Percentiles rank a stretch among this genome's conserved stretches.
Conservation (phyloP, 1,140 invertebrate species). For the Drosophila mojavensis region DNA sequence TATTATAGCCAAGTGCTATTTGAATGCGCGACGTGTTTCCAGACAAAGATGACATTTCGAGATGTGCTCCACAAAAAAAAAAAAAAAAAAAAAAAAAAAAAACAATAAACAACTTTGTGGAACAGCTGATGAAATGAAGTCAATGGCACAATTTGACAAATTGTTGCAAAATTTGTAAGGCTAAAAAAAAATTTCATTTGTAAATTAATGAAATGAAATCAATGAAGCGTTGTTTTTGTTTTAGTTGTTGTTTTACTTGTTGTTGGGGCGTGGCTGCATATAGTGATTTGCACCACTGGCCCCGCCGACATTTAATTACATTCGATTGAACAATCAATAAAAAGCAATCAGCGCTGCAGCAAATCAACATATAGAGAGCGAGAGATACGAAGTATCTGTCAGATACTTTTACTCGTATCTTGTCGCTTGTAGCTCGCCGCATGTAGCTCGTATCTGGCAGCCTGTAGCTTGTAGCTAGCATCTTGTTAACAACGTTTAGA, state of each 20-base stretch:
- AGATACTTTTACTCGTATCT: conserved; percentile 58
- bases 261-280: conserved; percentile 34
- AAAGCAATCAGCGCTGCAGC: conserved; percentile 60
- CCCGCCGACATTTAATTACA: conserved; percentile 68
- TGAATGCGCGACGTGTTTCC: conserved; percentile 55
- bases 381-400: conserved; percentile 22
- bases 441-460: background rate
- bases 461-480: conserved; percentile 6
- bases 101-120: conserved; percentile 24
- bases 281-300: conserved; percentile 65
- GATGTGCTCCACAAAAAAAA: conserved; percentile 31
- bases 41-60: background rate
- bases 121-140: conserved; percentile 15
- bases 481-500: conserved; percentile 37
- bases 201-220: conserved; percentile 49
- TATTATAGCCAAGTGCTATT: conserved; percentile 57
- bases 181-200: conserved; percentile 39
- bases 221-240: conserved; percentile 45
- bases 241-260: background rate
- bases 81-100: background rate
- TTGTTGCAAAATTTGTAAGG: conserved; percentile 47
- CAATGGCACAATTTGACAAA: conserved; percentile 49
- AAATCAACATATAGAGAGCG: conserved; percentile 8
- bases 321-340: conserved; percentile 80
- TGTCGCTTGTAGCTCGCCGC: background rate